phyloP scores from a whole-genome alignment of 2,888 invertebrate genomes.

The Tryphoninae sp. region DNA sequence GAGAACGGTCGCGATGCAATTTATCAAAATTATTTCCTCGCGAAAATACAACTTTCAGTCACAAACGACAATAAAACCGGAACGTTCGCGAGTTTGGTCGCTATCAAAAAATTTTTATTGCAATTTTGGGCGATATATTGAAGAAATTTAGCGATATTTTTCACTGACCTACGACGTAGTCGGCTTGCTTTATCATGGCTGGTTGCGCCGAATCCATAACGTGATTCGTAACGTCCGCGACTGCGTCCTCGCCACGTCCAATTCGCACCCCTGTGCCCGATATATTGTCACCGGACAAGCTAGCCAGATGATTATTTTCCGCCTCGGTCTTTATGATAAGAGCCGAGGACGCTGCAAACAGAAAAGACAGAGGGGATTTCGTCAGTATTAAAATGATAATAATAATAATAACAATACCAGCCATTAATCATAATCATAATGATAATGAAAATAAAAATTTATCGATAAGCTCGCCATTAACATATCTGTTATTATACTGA shows the following conservation, averaged over 20 bases:
- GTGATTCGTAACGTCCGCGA: conserved; percentile 71
- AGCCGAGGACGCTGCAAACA: conserved; percentile 75
- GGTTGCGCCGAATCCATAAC: conserved; percentile 72
- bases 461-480: conserved; percentile 15
- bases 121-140: neutral
- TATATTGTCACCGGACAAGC: conserved; percentile 74
- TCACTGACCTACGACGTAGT: conserved; percentile 80
- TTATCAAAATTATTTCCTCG: neutral
- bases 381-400: neutral
- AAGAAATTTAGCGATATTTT: neutral
- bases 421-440: neutral
- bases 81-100: neutral
- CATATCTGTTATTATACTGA: conserved; percentile 32
- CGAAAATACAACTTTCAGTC: neutral
- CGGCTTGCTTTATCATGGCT: conserved; percentile 77
- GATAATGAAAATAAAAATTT: neutral
- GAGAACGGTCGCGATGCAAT: neutral
- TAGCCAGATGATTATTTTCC: conserved; percentile 74
- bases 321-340: conserved; percentile 74
- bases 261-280: conserved; percentile 73
- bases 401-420: neutral
- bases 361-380: conserved; percentile 1
- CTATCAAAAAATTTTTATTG: no score
- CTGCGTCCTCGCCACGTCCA: conserved; percentile 76
- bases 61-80: neutral